These are phyloP conservation scores for Agonopterix alstromeriana DNA, from an alignment of 2,888 invertebrate species.

Conservation along the genomic window DNA sequence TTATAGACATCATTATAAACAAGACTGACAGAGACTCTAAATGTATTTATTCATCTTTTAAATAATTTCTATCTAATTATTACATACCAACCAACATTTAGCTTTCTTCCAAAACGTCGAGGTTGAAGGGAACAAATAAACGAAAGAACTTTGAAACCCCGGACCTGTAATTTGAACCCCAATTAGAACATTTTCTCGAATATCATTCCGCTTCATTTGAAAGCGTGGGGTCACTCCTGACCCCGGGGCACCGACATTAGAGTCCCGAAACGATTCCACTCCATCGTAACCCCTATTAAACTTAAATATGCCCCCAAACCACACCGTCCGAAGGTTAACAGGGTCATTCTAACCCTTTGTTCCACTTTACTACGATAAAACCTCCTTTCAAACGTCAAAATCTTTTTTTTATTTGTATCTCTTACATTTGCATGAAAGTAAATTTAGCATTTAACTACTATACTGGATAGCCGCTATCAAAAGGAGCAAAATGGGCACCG, in stretches of 20 bases:
- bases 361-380: constrained; percentile 37
- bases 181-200: constrained; percentile 73
- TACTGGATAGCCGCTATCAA: constrained; percentile 35
- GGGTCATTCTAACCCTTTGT: constrained; percentile 45
- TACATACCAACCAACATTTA: background rate
- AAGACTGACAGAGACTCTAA: background rate
- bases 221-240: constrained; percentile 48
- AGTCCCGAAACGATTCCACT: constrained; percentile 55
- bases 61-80: too few relatives aligned
- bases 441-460: constrained; percentile 24
- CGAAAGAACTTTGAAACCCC: constrained; percentile 39
- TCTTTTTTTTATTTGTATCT: constrained; percentile 29
- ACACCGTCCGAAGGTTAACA: constrained; percentile 43
- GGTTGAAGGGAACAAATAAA: constrained; percentile 38
- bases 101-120: constrained; percentile 9
- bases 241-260: constrained; percentile 62
- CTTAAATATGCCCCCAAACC: constrained; percentile 70
- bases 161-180: constrained; percentile 63
- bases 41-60: background rate
- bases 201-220: constrained; percentile 64
- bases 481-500: constrained; percentile 54
- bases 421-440: constrained; percentile 48
- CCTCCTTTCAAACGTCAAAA: constrained; percentile 33
- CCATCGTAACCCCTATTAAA: constrained; percentile 64
- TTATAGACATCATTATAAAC: background rate